Base-by-base conservation (phyloP, 1,140 invertebrate species). In the Zaprionus tsacasi region DNA sequence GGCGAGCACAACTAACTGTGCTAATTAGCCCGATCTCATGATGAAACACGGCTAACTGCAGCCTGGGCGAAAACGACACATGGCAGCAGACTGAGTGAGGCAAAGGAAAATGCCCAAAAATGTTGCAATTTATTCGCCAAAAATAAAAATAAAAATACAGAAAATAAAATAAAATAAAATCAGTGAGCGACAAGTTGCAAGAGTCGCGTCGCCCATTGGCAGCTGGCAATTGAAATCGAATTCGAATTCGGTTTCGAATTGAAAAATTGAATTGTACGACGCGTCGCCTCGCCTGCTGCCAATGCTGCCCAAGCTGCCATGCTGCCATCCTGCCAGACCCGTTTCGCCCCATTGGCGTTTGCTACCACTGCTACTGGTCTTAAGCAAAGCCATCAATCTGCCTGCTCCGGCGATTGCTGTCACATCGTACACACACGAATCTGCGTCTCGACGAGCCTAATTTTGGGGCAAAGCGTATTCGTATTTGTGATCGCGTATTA, bases 371-470 rank as follows among this genome's bases (percentile, higher is more conserved):
- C 82, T 88, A 88, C 83, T 88, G 83, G 83, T 88, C 83, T 88
- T 88, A 78, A 81, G 81, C 85, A 88, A 88, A 88, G 64, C 83
- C 83, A 88, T 88, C 83, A 88, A 88, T 88, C 83, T 88, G 73
- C 78, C 69, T 58, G 33, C 74, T 61, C 54, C 68, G 72, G 65
- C 68, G 77, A 83, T 77, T 83, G 81, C 81, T 85, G 81, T 83
- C 81, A 83, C 71, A 83, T 83, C 57, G 77, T 79, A 75, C 76
- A 68, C 76, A 83, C 81, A 83, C 40, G 40, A 83, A 83, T 80
- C 73, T 80, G 73, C 64, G 79, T 82, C 79, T 88, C 73, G 70
- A 70, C 40, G 45, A 68, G 71, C 66, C 58, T 79, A 66, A 81
- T 73, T 73, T 81, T 73, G 60, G 65, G 70, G 78, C 77, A 10